phyloP scores from a whole-genome alignment of 2,113 vertebrate genomes.

The Lontra canadensis region DNA sequence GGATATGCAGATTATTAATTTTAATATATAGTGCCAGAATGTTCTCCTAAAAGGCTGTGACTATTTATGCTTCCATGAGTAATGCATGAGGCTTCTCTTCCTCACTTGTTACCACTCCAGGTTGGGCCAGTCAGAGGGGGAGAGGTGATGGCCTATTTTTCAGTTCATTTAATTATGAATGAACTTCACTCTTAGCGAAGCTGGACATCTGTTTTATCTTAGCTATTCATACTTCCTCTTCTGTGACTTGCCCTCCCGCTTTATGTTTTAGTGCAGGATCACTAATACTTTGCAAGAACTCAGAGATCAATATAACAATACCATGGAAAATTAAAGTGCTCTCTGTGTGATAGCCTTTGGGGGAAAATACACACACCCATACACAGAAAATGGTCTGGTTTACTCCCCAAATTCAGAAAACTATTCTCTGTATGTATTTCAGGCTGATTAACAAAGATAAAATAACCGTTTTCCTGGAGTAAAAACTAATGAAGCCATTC shows the following conservation, averaged over 20 bases:
- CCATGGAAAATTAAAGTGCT: constrained; percentile 87
- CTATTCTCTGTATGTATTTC: constrained; percentile 27
- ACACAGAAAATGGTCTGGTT: background rate
- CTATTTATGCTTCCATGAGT: background rate
- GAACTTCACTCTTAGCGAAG: background rate
- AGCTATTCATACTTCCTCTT: background rate
- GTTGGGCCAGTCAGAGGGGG: background rate
- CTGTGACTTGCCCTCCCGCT: background rate
- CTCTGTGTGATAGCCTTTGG: constrained; percentile 73
- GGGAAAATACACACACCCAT: background rate
- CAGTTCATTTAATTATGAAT: background rate
- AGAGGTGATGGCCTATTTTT: background rate
- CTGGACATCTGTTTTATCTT: background rate
- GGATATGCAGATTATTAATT: background rate
- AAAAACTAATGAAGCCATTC: constrained; percentile 49
- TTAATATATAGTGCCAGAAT: background rate
- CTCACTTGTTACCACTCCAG: background rate
- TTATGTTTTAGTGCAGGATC: constrained; percentile 69
- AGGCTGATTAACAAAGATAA: constrained; percentile 57
- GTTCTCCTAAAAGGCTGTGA: background rate
- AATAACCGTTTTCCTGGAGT: constrained; percentile 50
- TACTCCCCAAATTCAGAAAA: constrained; percentile 56
- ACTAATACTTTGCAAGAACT: constrained; percentile 88
- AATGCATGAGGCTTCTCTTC: background rate
- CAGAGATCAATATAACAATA: constrained; percentile 83